Conservation (phyloP, 2,113 vertebrate species). For the Athene noctua region DNA sequence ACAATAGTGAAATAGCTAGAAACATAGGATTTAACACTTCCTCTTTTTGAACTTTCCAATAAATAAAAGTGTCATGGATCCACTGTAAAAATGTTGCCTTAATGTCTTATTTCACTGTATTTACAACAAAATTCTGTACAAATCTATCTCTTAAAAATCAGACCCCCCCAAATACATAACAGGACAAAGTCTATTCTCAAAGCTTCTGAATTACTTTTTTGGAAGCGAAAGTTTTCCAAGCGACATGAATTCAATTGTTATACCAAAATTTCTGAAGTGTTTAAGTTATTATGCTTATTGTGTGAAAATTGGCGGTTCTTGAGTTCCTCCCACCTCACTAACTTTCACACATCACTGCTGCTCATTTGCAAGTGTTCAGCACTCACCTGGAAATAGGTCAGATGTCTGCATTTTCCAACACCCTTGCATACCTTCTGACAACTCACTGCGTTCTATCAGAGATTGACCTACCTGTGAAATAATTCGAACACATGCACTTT, state of each 20-base stretch:
- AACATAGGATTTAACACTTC: not conserved
- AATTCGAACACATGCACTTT: not conserved
- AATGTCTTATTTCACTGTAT: not conserved
- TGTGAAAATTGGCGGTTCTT: not conserved
- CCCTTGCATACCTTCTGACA: not conserved
- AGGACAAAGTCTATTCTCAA: not conserved
- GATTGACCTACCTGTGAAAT: not conserved
- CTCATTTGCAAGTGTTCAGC: not conserved
- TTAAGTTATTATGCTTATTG: not conserved
- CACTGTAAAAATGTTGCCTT: not conserved
- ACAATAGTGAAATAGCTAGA: not conserved
- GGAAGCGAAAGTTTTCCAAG: not conserved
- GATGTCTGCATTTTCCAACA: not conserved
- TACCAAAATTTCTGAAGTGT: not conserved
- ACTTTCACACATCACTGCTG: not conserved
- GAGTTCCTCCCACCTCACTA: not conserved
- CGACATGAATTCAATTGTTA: not conserved
- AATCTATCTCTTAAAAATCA: not conserved
- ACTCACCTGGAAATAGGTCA: not conserved
- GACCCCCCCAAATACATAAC: not conserved
- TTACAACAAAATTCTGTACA: not conserved
- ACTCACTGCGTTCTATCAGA: not conserved
- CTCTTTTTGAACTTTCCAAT: not conserved
- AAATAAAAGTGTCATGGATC: not conserved
- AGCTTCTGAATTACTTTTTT: not conserved